A percentile compares a stretch with the other conserved stretches of the same genome.
These are phyloP conservation scores for Thymelicus sylvestris DNA, from an alignment of 2,888 invertebrate species.

Conservation along the genomic window DNA sequence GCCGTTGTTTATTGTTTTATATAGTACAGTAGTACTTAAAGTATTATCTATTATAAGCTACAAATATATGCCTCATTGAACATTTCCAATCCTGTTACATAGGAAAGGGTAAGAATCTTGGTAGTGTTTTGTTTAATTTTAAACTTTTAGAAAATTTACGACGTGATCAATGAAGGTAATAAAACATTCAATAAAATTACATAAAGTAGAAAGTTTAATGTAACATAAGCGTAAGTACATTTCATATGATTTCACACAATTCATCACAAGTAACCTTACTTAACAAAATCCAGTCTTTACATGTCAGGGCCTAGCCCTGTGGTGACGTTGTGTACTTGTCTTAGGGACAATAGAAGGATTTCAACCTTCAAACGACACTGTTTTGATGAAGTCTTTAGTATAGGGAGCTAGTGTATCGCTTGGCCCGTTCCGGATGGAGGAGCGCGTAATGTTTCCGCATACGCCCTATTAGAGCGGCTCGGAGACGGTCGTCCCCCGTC, in stretches of 20 bases:
- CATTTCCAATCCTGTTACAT: too few species aligned
- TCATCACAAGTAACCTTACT: conserved; percentile 29
- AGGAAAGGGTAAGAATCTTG: background rate
- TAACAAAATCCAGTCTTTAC: conserved; percentile 32
- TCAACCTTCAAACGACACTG: conserved; percentile 1
- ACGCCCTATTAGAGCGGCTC: conserved; percentile 79
- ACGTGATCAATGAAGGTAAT: conserved; percentile 2
- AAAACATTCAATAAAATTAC: conserved; percentile 25
- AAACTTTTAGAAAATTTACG: background rate
- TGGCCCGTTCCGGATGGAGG: conserved; percentile 69
- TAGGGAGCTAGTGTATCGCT: conserved; percentile 50
- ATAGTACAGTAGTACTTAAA: conserved; percentile 2
- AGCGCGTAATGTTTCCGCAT: conserved; percentile 78
- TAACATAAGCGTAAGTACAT: conserved; percentile 38
- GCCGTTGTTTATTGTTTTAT: conserved; percentile 13
- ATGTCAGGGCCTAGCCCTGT: conserved; percentile 12
- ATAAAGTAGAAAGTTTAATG: conserved; percentile 35
- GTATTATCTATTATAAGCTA: background rate
- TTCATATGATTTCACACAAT: conserved; percentile 32
- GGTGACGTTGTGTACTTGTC: background rate
- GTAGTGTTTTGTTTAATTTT: background rate
- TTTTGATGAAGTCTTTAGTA: conserved; percentile 8
- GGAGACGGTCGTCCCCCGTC: conserved; percentile 72
- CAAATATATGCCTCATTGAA: background rate
- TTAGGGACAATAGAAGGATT: conserved; percentile 7